Evolutionary conservation across 2,797 vertebrate genomes (phyloP).

Genomic region (Avahi laniger): DNA sequence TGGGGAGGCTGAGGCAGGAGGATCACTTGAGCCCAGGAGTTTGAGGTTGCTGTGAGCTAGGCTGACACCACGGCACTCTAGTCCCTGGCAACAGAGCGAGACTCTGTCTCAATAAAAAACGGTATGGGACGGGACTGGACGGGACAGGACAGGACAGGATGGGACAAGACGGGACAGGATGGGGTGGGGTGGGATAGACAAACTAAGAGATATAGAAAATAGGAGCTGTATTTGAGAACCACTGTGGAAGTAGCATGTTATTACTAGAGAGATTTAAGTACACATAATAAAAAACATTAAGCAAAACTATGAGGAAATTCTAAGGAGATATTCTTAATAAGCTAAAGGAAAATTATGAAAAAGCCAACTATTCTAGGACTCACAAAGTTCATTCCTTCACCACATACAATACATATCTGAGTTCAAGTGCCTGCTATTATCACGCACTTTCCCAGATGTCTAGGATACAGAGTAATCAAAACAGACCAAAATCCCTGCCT

Average conservation of each 20-base stretch:
- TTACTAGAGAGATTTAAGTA: neutral
- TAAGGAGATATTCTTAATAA: neutral
- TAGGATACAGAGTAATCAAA: neutral
- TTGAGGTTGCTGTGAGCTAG: no score
- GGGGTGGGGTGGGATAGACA: neutral
- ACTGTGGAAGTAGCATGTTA: neutral
- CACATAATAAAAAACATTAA: neutral
- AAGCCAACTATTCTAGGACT: neutral
- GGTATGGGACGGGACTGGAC: fast-evolving
- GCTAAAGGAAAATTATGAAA: slow-evolving; percentile 7
- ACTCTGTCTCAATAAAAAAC: no score
- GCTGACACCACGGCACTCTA: no score
- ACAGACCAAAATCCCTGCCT: neutral
- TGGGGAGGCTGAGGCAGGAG: no score
- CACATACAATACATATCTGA: neutral
- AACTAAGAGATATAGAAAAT: neutral
- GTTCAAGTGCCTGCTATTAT: neutral
- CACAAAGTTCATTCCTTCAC: neutral
- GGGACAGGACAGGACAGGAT: fast-evolving
- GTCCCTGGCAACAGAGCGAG: no score
- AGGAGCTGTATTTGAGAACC: neutral
- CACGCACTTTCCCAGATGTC: neutral
- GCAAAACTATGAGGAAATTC: neutral
- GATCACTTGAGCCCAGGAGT: no score
- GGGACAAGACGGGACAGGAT: no score